phyloP scores from a whole-genome alignment of 2,797 vertebrate genomes.

The Anguilla obscura region DNA sequence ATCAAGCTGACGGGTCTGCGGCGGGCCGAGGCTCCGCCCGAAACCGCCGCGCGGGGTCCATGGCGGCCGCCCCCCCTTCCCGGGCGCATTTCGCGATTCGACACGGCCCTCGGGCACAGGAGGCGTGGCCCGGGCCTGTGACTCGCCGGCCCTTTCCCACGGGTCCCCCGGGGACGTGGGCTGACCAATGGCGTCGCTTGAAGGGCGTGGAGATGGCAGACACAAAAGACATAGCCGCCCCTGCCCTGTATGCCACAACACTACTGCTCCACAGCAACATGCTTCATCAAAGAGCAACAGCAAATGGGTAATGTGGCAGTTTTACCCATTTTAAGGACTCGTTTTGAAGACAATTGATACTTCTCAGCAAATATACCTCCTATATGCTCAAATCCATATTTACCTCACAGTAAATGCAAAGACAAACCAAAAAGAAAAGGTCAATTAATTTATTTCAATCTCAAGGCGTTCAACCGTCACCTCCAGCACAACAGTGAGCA shows the following conservation, averaged over 20 bases:
- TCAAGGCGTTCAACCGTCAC: not conserved
- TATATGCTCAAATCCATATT: not conserved
- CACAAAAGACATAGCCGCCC: not conserved
- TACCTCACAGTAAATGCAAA: not conserved
- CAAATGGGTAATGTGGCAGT: not conserved
- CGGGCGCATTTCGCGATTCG: not conserved
- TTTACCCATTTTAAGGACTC: not conserved
- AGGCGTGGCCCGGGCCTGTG: not conserved
- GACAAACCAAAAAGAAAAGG: not conserved
- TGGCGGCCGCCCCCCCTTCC: not conserved
- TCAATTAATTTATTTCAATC: not conserved
- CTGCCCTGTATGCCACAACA: not conserved
- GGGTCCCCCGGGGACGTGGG: not conserved
- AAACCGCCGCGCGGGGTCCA: not conserved
- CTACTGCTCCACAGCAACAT: not conserved
- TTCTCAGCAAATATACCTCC: not conserved
- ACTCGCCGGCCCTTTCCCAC: not conserved
- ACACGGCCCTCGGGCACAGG: not conserved
- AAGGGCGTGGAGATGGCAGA: not conserved
- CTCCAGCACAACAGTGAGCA: not conserved
- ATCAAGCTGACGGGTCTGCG: not conserved
- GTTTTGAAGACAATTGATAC: not conserved
- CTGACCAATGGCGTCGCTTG: not conserved
- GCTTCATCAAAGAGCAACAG: not conserved
- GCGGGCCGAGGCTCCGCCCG: not conserved